Percentiles rank a stretch among this genome's conserved stretches.
Conservation (phyloP, 2,797 vertebrate species). For the Calcarius lapponicus region DNA sequence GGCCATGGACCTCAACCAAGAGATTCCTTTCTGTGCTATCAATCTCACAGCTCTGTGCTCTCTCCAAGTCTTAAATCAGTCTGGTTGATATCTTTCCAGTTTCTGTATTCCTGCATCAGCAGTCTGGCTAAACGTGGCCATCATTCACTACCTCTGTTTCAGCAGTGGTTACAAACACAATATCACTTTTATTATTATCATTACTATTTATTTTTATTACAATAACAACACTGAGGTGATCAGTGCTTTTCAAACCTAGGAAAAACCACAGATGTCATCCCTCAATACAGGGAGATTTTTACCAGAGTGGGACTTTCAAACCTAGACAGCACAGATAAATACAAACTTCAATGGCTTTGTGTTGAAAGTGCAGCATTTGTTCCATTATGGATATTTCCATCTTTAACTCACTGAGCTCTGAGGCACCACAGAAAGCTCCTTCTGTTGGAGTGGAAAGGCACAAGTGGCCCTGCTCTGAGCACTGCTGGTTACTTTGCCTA, state of each 20-base stretch:
- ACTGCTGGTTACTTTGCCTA: neutral
- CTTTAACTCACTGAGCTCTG: neutral
- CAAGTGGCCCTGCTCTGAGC: neutral
- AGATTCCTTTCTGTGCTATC: constrained; percentile 78
- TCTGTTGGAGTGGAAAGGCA: neutral
- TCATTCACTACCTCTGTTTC: constrained; percentile 73
- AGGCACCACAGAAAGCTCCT: neutral
- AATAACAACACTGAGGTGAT: neutral
- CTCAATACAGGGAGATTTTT: neutral
- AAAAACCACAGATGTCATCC: neutral
- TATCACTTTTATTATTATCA: constrained; percentile 43
- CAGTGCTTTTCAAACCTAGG: neutral
- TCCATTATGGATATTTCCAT: neutral
- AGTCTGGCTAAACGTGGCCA: constrained; percentile 76
- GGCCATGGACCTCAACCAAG: constrained; percentile 79
- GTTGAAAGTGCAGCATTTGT: neutral
- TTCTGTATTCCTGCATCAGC: constrained; percentile 78
- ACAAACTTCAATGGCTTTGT: neutral
- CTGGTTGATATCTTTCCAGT: constrained; percentile 75
- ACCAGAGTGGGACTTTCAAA: neutral
- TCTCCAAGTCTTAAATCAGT: constrained; percentile 77
- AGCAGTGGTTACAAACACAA: constrained; percentile 61
- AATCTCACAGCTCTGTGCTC: constrained; percentile 74
- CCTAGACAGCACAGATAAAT: neutral
- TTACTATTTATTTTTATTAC: constrained; percentile 48